Evolutionary conservation across 1,140 invertebrate genomes (phyloP), one percentile per base, ranked within the genome.

Genomic region (Cotesia typhae): DNA sequence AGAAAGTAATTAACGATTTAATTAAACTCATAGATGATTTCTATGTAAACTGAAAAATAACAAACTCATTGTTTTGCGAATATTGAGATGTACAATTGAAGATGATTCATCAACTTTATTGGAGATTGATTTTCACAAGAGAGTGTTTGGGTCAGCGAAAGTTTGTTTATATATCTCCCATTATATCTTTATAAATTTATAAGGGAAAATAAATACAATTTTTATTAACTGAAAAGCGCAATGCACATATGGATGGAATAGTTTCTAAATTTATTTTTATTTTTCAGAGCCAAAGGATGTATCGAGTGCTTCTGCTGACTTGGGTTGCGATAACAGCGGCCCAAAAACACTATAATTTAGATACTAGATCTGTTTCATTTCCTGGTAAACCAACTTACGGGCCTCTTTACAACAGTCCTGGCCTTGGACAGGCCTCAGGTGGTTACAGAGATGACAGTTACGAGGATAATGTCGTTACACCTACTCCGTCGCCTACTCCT

Each of bases 371-470:
- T 7, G 83, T 83, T 1, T 76, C 84, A 0, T 86, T 78, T 65
- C 77, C 80, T 12, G 81, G 84, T 14, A 87, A 87, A 74, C 71
- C 81, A 17, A 79, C 73, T 35, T 61, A 86, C 2, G 82, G 83
- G 28, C 82, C 84, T 0, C 80, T 86, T 3, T 87, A 85, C 51
- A 78, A 77, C 51, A 78, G 78, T 37, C 73, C 82, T 12, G 80
- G 81, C 20, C 71, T 83, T 36, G 77, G 77, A 60, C 64, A 74
- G 4, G 79, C 78, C 9, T 80, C 81, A 69, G 61, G 70, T 67
- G 82, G 83, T 57, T 87, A 85, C 71, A 82, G 85, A 37, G 86
- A 87, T 66, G 86, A 84, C 68, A 87, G 86, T 70, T 87, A 87
- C 71, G 85, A 87, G 57, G 85, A 87, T 63, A 87, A 87, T 65